Conservation (phyloP, 1,140 invertebrate species). For the Asobara japonica region DNA sequence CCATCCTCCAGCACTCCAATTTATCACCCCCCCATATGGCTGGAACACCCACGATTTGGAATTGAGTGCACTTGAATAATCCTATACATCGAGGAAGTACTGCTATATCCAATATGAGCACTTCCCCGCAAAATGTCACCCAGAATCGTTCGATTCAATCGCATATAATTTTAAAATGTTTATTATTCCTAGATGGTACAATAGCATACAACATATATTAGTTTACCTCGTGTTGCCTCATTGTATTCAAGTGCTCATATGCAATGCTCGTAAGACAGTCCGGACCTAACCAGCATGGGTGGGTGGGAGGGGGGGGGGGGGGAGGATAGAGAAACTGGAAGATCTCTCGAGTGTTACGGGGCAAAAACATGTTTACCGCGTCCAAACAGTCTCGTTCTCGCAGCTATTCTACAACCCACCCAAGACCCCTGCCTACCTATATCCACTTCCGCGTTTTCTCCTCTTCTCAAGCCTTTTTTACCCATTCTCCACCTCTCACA, state of each 20-base stretch:
- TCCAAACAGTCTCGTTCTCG: constrained; percentile 36
- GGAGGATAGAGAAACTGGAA: constrained; percentile 15
- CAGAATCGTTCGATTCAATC: not conserved
- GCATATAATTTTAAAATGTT: no score
- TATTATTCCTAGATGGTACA: not conserved
- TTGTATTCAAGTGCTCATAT: constrained; percentile 24
- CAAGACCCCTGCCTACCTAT: constrained; percentile 10
- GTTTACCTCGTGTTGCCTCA: not conserved
- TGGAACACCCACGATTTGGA: no score
- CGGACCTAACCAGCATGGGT: constrained; percentile 7
- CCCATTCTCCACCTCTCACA: not conserved
- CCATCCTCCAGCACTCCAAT: no score
- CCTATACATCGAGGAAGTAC: no score
- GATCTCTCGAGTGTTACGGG: constrained; percentile 19
- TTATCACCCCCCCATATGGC: no score
- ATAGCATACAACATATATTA: not conserved
- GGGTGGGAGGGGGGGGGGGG: constrained; percentile 16
- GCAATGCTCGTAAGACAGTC: constrained; percentile 36
- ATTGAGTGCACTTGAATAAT: no score
- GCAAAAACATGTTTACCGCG: constrained; percentile 39
- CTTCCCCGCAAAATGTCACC: not conserved
- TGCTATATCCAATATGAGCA: not conserved
- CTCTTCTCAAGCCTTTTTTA: constrained; percentile 1
- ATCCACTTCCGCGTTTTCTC: constrained; percentile 11
- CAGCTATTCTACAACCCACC: constrained; percentile 19